Evolutionary conservation across 2,888 invertebrate genomes (phyloP).

Genomic region (Blastobasis lacticolella): DNA sequence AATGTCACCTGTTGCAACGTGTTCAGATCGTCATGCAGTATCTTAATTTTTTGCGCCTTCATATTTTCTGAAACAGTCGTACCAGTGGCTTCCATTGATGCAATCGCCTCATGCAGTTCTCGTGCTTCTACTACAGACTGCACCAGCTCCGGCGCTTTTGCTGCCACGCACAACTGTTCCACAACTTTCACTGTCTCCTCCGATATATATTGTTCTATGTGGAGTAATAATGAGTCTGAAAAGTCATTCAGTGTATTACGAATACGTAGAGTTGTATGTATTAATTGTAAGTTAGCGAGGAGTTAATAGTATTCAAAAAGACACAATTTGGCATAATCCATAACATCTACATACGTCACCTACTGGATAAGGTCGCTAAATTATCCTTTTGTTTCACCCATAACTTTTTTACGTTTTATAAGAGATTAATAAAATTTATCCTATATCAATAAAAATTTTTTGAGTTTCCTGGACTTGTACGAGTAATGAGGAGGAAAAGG

Average conservation of each 20-base stretch:
- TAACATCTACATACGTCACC: too few species aligned
- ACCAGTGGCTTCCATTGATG: not conserved
- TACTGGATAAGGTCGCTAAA: too few species aligned
- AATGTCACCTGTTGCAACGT: slow-evolving; percentile 1
- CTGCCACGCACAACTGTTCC: slow-evolving; percentile 2
- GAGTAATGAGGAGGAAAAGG: too few species aligned
- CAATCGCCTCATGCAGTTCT: slow-evolving; percentile 7
- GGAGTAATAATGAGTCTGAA: slow-evolving; percentile 10
- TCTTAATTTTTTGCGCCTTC: slow-evolving; percentile 1
- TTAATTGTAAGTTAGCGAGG: not conserved
- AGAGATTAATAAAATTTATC: too few species aligned
- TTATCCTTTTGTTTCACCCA: too few species aligned
- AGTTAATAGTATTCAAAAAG: too few species aligned
- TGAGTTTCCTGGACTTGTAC: too few species aligned
- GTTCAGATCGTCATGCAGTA: slow-evolving; percentile 1
- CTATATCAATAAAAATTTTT: too few species aligned
- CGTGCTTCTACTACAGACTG: slow-evolving; percentile 9
- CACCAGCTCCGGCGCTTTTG: slow-evolving; percentile 4
- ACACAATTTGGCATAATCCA: too few species aligned
- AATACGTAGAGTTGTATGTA: not conserved
- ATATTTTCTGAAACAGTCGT: not conserved
- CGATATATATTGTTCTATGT: slow-evolving; percentile 11
- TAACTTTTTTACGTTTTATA: too few species aligned
- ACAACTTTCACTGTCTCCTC: slow-evolving; percentile 4
- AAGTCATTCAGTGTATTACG: not conserved